phyloP scores from a whole-genome alignment of 2,113 vertebrate genomes.

The Mugil cephalus region DNA sequence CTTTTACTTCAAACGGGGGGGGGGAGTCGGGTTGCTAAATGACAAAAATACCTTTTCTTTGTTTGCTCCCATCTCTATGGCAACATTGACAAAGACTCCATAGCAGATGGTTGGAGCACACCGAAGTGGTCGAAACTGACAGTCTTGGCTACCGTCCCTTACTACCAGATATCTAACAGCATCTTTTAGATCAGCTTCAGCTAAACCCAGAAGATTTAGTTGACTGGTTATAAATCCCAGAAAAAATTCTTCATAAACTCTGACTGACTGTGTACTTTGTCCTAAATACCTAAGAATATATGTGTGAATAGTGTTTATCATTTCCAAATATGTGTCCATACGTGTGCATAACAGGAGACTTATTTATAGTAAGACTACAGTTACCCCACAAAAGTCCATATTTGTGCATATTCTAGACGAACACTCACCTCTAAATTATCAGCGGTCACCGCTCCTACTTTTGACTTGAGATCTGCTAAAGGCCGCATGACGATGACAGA shows the following conservation, averaged over 20 bases:
- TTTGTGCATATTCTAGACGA: constrained; percentile 15
- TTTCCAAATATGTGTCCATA: neutral
- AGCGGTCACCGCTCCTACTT: neutral
- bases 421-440: constrained; percentile 17
- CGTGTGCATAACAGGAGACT: neutral
- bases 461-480: constrained; percentile 41
- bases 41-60: constrained; percentile 69
- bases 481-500: constrained; percentile 33
- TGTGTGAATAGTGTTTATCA: neutral
- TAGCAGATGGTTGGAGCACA: constrained; percentile 55
- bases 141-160: constrained; percentile 5
- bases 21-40: constrained; percentile 30
- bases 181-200: constrained; percentile 19
- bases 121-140: constrained; percentile 33
- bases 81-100: constrained; percentile 65
- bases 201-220: constrained; percentile 2
- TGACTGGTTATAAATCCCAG: neutral
- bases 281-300: neutral
- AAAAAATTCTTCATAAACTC: constrained; percentile 1
- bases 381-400: neutral
- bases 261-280: neutral
- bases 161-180: constrained; percentile 13
- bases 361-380: neutral
- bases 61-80: constrained; percentile 71
- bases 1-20: constrained; percentile 13